Percentiles rank a stretch among this genome's conserved stretches.
phyloP scores from a whole-genome alignment of 2,888 invertebrate genomes.

The Uloborus plumipes region DNA sequence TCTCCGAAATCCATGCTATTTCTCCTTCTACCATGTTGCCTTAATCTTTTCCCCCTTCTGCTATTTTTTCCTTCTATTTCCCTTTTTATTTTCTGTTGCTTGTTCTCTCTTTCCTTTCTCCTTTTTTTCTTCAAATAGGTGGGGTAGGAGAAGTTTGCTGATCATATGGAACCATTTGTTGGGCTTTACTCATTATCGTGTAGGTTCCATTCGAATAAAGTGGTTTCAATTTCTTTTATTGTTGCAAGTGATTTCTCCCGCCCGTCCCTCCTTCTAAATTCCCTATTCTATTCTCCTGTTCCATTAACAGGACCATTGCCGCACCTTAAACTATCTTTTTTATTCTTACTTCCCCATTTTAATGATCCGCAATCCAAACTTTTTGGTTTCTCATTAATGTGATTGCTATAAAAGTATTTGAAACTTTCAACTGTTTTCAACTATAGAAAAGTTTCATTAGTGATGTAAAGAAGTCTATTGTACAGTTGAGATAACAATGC shows the following conservation, averaged over 20 bases:
- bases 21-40: conserved; percentile 51
- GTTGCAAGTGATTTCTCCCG: conserved; percentile 23
- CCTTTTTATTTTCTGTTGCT: conserved; percentile 13
- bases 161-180: conserved; percentile 60
- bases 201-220: conserved; percentile 62
- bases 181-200: conserved; percentile 64
- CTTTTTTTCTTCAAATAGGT: conserved; percentile 46
- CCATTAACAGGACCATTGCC: conserved; percentile 52
- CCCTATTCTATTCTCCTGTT: conserved; percentile 19
- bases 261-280: conserved; percentile 13
- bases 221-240: conserved; percentile 64
- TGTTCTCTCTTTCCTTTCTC: conserved; percentile 13
- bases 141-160: conserved; percentile 27
- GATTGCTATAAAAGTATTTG: conserved; percentile 31
- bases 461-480: conserved; percentile 37
- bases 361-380: conserved; percentile 42
- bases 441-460: conserved; percentile 17
- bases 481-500: neutral
- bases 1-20: conserved; percentile 61
- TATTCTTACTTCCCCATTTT: conserved; percentile 31
- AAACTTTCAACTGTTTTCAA: conserved; percentile 42
- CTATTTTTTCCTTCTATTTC: conserved; percentile 10
- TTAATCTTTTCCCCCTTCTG: conserved; percentile 57
- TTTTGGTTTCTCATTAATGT: conserved; percentile 52
- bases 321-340: conserved; percentile 4